These are phyloP conservation scores for Tillus elongatus DNA, from an alignment of 2,888 invertebrate species.

Conservation along the genomic window DNA sequence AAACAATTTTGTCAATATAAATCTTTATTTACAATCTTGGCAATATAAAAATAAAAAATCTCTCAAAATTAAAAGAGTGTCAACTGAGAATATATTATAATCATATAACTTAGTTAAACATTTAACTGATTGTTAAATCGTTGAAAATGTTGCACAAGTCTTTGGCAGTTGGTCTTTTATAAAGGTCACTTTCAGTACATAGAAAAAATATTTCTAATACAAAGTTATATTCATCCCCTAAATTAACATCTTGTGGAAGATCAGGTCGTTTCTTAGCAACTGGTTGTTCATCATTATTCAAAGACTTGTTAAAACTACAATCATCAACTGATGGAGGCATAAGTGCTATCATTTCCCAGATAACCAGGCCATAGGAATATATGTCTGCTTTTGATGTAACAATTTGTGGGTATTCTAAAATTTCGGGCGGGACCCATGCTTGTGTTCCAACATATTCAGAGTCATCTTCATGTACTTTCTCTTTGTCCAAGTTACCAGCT, in stretches of 20 bases:
- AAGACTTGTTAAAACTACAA: conserved; percentile 11
- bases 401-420: conserved; percentile 49
- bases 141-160: conserved; percentile 38
- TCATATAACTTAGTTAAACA: no score
- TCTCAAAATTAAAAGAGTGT: no score
- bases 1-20: no score
- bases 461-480: conserved; percentile 44
- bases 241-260: conserved; percentile 49
- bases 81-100: no score
- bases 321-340: conserved; percentile 48
- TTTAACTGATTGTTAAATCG: no score
- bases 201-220: conserved; percentile 61
- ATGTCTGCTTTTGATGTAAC: conserved; percentile 68
- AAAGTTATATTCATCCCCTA: conserved; percentile 50
- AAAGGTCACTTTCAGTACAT: conserved; percentile 56
- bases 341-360: conserved; percentile 76
- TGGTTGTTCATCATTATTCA: conserved; percentile 13
- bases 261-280: conserved; percentile 53
- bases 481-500: conserved; percentile 52
- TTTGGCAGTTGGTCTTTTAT: conserved; percentile 52
- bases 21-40: no score
- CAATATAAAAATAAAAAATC: no score
- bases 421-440: conserved; percentile 74
- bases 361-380: conserved; percentile 66
- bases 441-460: conserved; percentile 62